phyloP scores from a whole-genome alignment of 2,888 invertebrate genomes.

The Trilocha varians region DNA sequence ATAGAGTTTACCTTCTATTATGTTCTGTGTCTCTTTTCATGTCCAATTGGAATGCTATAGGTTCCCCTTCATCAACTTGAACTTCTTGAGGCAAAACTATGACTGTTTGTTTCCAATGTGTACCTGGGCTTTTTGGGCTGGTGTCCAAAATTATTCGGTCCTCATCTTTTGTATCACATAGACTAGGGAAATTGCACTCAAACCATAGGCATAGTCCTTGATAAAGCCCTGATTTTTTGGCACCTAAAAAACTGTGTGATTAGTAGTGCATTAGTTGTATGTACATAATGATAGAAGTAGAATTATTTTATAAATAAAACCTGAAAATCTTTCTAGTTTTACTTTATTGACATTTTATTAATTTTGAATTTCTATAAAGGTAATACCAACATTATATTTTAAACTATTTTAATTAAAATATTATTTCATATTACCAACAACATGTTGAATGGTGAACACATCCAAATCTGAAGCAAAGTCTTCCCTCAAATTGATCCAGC shows the following conservation, averaged over 20 bases:
- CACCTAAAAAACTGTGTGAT: slow-evolving; percentile 56
- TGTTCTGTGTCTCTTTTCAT: slow-evolving; percentile 62
- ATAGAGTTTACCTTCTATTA: slow-evolving; percentile 53
- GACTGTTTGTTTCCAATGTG: slow-evolving; percentile 97
- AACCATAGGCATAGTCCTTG: slow-evolving; percentile 89
- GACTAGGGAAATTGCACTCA: slow-evolving; percentile 79
- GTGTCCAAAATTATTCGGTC: slow-evolving; percentile 80
- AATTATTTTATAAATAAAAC: too few relatives aligned
- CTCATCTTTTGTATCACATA: slow-evolving; percentile 54
- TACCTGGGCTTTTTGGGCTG: slow-evolving; percentile 78
- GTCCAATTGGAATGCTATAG: slow-evolving; percentile 79
- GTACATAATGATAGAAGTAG: too few relatives aligned
- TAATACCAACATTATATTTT: too few relatives aligned
- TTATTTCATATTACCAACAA: slow-evolving; percentile 65
- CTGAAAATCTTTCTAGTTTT: too few relatives aligned
- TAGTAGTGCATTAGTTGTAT: too few relatives aligned
- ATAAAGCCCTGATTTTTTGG: slow-evolving; percentile 74
- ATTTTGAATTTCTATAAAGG: too few relatives aligned
- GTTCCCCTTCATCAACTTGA: slow-evolving; percentile 72
- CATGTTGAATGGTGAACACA: slow-evolving; percentile 73
- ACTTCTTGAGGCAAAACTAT: slow-evolving; percentile 81
- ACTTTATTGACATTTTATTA: too few relatives aligned
- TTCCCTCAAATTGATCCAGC: slow-evolving; percentile 79
- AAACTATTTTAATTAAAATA: neutral
- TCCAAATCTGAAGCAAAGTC: slow-evolving; percentile 74